Evolutionary conservation across 2,888 invertebrate genomes (phyloP).

Genomic region (Leptinotarsa juncta): DNA sequence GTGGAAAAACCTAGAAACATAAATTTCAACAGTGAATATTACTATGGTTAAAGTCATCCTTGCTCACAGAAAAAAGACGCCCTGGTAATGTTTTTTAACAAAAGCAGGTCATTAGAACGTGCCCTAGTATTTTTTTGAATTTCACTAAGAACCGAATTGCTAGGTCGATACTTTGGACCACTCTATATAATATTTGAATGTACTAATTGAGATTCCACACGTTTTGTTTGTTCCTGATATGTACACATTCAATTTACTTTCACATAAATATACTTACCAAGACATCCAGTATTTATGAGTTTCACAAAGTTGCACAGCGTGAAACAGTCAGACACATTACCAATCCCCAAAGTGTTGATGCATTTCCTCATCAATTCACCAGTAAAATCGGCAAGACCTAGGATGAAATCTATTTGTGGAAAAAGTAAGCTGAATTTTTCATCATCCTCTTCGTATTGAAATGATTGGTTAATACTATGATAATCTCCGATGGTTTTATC

Average conservation of each 20-base stretch:
- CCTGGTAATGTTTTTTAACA: too few species aligned
- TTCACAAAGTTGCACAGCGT: slow-evolving; percentile 79
- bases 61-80: too few species aligned
- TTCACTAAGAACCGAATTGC: too few species aligned
- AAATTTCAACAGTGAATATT: too few species aligned
- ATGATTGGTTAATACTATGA: slow-evolving; percentile 55
- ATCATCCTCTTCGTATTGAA: slow-evolving; percentile 52
- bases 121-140: too few species aligned
- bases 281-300: slow-evolving; percentile 73
- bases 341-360: slow-evolving; percentile 83
- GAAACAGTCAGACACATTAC: slow-evolving; percentile 79
- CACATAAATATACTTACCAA: slow-evolving; percentile 63
- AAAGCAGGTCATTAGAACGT: too few species aligned
- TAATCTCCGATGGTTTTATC: slow-evolving; percentile 72
- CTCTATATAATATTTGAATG: too few species aligned
- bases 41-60: too few species aligned
- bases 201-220: too few species aligned
- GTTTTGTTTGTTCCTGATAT: too few species aligned
- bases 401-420: slow-evolving; percentile 71
- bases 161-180: too few species aligned
- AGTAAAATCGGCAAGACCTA: slow-evolving; percentile 88
- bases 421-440: slow-evolving; percentile 57
- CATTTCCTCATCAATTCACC: slow-evolving; percentile 93
- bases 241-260: neutral
- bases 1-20: too few species aligned